These are phyloP conservation scores for Sinonovacula constricta DNA, from an alignment of 1,140 invertebrate genomes.

Conservation along the genomic window DNA sequence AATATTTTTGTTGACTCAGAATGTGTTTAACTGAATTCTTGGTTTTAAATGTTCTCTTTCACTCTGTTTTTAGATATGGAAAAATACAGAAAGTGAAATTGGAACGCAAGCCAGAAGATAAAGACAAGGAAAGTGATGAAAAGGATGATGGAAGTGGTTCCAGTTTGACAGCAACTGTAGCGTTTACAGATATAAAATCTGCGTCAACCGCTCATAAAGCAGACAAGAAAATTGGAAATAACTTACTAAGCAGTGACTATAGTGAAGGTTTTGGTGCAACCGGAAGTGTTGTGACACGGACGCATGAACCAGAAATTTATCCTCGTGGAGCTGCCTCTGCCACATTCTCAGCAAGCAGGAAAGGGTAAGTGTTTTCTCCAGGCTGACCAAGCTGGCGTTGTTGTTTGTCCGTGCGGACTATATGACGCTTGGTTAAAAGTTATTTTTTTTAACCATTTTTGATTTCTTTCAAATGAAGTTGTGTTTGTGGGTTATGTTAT, in stretches of 20 bases:
- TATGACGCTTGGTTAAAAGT: too few species aligned
- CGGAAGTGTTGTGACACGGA: slow-evolving; percentile 67
- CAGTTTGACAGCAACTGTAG: slow-evolving; percentile 87
- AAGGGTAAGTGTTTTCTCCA: slow-evolving; percentile 72
- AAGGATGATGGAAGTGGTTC: slow-evolving; percentile 81
- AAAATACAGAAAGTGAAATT: slow-evolving; percentile 97
- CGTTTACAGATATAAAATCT: slow-evolving; percentile 98
- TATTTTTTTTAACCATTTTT: too few species aligned
- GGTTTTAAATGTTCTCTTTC: too few species aligned
- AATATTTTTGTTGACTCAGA: too few species aligned
- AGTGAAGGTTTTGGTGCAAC: slow-evolving; percentile 88
- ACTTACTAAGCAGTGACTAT: slow-evolving; percentile 93
- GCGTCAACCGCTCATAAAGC: slow-evolving; percentile 94
- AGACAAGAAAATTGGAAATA: slow-evolving; percentile 91
- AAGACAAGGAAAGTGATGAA: slow-evolving; percentile 72
- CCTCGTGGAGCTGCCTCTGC: slow-evolving; percentile 24
- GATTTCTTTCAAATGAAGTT: too few species aligned
- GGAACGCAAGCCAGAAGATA: slow-evolving; percentile 81
- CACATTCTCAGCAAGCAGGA: slow-evolving; percentile 41
- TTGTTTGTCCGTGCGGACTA: too few species aligned
- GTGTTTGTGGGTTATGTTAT: too few species aligned
- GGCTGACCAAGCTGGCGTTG: too few species aligned
- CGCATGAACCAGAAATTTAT: slow-evolving; percentile 57
- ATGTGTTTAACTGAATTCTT: too few species aligned
- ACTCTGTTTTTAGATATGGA: slow-evolving; percentile 89